phyloP scores from a whole-genome alignment of 2,113 vertebrate species.

The Hemibagrus wyckioides region DNA sequence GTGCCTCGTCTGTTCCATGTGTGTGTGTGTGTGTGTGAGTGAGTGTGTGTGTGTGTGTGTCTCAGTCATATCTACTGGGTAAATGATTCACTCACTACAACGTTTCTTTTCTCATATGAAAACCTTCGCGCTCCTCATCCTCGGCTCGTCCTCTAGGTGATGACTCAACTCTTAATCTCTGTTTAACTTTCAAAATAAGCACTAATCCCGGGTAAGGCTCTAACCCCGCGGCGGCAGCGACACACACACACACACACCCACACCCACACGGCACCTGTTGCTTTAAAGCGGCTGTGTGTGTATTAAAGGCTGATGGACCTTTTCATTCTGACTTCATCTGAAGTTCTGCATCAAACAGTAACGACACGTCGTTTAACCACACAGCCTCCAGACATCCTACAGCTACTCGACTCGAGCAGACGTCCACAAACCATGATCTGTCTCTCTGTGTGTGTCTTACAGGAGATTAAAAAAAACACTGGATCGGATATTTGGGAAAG shows the following conservation, averaged over 20 bases:
- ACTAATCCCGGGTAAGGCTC: not conserved
- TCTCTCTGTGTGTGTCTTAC: not conserved
- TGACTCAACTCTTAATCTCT: not conserved
- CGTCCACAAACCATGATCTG: not conserved
- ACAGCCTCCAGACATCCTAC: not conserved
- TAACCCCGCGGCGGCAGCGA: not conserved
- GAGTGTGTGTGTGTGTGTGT: not conserved
- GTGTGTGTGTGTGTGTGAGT: not conserved
- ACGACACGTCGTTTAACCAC: not conserved
- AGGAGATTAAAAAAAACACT: not conserved
- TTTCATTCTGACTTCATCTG: slow-evolving; percentile 21
- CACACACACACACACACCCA: too few relatives aligned
- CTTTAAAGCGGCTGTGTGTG: slow-evolving; percentile 35
- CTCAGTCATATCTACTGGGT: not conserved
- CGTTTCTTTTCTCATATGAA: not conserved
- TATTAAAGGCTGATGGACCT: slow-evolving; percentile 7
- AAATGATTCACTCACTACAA: not conserved
- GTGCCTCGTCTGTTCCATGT: not conserved
- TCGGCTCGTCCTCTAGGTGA: not conserved
- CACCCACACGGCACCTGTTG: slow-evolving; percentile 65
- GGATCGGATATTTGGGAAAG: not conserved
- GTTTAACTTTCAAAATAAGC: not conserved
- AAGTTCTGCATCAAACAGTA: slow-evolving; percentile 15
- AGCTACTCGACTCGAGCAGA: not conserved
- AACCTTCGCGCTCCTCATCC: not conserved